These are phyloP conservation scores for Otocyon megalotis DNA, from an alignment of 2,113 vertebrate species.

Conservation along the genomic window DNA sequence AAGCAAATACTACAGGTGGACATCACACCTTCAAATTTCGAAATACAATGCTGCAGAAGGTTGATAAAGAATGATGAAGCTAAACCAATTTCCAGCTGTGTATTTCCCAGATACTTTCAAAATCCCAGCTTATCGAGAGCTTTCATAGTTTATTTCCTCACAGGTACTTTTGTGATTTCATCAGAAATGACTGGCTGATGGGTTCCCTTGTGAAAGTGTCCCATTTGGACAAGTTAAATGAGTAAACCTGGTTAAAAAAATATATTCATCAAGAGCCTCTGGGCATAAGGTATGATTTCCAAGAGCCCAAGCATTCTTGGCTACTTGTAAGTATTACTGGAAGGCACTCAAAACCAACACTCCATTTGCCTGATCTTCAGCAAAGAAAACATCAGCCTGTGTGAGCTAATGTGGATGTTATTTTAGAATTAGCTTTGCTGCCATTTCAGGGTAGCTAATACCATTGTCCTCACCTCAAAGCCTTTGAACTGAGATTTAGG, in stretches of 20 bases:
- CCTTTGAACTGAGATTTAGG: conserved; percentile 41
- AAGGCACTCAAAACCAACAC: conserved; percentile 61
- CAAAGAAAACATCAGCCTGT: conserved; percentile 70
- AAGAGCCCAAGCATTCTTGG: conserved; percentile 64
- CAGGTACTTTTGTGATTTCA: conserved; percentile 55
- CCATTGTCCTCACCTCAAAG: conserved; percentile 46
- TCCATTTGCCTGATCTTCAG: conserved; percentile 62
- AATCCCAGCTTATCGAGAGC: not conserved
- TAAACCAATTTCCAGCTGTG: conserved; percentile 20
- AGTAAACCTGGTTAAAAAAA: conserved; percentile 76
- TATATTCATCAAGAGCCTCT: conserved; percentile 61
- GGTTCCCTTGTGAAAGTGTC: conserved; percentile 69
- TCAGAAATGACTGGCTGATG: conserved; percentile 54
- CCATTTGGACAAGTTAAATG: conserved; percentile 74
- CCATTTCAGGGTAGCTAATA: conserved; percentile 54
- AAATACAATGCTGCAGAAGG: not conserved
- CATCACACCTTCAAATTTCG: conserved; percentile 14
- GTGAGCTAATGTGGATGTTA: conserved; percentile 56
- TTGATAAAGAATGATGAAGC: not conserved
- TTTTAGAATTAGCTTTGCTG: conserved; percentile 71
- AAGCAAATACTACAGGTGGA: not conserved
- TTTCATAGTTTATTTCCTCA: conserved; percentile 50
- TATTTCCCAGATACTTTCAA: conserved; percentile 29
- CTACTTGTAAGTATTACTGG: conserved; percentile 71
- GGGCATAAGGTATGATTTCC: conserved; percentile 60